Evolutionary conservation across 2,888 invertebrate species (phyloP), one percentile per base, ranked within the genome.

Genomic region (Unio delphinus): DNA sequence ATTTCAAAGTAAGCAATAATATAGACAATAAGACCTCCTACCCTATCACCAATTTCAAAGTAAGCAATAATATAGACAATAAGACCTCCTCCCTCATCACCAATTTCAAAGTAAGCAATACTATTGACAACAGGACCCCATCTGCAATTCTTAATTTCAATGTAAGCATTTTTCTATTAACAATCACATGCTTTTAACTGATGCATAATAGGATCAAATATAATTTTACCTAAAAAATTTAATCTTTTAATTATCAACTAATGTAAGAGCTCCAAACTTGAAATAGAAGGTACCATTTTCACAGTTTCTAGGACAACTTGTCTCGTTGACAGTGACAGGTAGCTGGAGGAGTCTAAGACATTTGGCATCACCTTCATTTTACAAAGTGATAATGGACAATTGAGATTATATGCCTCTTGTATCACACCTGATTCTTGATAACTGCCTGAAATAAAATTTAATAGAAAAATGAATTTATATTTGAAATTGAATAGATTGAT

Each of bases 361-460:
- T 56, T 65, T 18, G 60, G 55, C n/a, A 23, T 26, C 5, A 55
- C 15, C 20, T 66, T 59, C 30, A 72, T 61, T n/a, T 64, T 23
- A 7, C 67, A 68, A 4, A 76, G 64, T 60, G 64, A 56, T 55
- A 89, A 78, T 0, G 88, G 88, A 59, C 80, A 86, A 80, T 91
- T 91, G 59, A 91, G 81, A 67, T 89, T 85, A 74, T 90, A 90
- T 6, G 91, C 90, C 59, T 85, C 81, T 64, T 89, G 86, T 57
- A 91, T 89, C 18, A 91, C 90, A 55, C 89, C 90, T 54, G 90
- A 88, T 54, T 86, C 82, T 72, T 91, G 91, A 67, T 90, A 86
- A 26, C 84, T 83, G 55, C 90, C 90, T 90, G 75, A 4, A 80
- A 65, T 3, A 60, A 0, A 23, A 45, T 45, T 45, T 45, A 1